These are phyloP conservation scores for Laothoe populi DNA, from an alignment of 2,888 invertebrate species.

Conservation along the genomic window DNA sequence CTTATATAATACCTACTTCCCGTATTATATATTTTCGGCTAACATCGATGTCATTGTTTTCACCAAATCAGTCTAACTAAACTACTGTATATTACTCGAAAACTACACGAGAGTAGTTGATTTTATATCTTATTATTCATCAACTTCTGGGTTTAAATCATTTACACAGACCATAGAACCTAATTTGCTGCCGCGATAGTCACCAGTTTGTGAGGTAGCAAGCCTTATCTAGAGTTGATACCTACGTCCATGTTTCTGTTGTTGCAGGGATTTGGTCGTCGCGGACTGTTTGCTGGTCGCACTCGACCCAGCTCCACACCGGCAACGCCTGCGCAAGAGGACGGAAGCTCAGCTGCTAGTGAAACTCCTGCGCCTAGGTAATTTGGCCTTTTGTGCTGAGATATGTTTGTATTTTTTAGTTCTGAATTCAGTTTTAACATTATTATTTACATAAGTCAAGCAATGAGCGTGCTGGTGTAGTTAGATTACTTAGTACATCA, in stretches of 20 bases:
- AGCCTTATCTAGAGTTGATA: conserved; percentile 29
- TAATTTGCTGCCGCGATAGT: conserved; percentile 2
- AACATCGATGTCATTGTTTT: background rate
- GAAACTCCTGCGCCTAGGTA: conserved; percentile 69
- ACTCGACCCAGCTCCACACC: conserved; percentile 67
- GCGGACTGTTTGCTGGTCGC: conserved; percentile 72
- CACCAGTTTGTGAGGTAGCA: background rate
- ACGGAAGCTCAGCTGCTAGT: conserved; percentile 56
- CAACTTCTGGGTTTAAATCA: background rate
- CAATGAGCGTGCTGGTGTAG: too few relatives aligned
- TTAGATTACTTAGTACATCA: too few relatives aligned
- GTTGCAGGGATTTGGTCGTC: conserved; percentile 72
- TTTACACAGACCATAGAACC: background rate
- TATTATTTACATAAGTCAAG: background rate
- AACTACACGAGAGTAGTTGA: background rate
- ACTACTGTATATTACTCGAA: too few relatives aligned
- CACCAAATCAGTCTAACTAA: too few relatives aligned
- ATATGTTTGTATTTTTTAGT: background rate
- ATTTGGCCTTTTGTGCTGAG: background rate
- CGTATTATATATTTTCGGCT: background rate
- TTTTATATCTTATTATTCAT: background rate
- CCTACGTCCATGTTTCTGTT: conserved; percentile 34
- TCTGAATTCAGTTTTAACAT: background rate
- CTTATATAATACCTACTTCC: background rate
- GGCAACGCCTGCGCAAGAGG: conserved; percentile 57